Conservation (phyloP, 2,888 invertebrate species). For the Conomelus anceps region DNA sequence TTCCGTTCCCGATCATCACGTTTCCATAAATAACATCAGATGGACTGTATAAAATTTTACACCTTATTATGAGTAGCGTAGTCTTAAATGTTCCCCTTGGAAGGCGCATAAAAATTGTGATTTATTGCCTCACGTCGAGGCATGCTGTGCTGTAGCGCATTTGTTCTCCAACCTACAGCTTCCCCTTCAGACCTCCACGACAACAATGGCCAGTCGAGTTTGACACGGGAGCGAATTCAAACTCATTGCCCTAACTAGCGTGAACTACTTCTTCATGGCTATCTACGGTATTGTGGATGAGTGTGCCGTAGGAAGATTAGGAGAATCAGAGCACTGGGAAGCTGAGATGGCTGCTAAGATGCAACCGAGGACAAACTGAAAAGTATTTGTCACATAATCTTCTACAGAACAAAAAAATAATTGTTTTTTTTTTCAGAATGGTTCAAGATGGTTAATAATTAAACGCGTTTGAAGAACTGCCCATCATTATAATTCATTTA, state of each 20-base stretch:
- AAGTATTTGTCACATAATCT: too few species aligned
- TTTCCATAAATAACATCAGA: neutral
- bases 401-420: too few species aligned
- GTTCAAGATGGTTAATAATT: too few species aligned
- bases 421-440: too few species aligned
- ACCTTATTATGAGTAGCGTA: neutral
- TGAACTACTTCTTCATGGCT: neutral
- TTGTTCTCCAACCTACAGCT: neutral
- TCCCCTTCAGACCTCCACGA: neutral
- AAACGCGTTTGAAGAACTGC: too few species aligned
- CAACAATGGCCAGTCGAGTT: neutral
- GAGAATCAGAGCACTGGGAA: neutral
- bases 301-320: neutral
- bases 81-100: neutral
- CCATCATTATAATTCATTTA: too few species aligned
- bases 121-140: neutral
- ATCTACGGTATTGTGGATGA: neutral
- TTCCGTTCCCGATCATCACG: neutral
- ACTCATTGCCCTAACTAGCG: neutral
- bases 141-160: neutral
- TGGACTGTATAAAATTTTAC: neutral
- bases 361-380: neutral
- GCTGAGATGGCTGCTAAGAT: neutral
- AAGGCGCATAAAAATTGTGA: neutral
- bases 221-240: neutral